A percentile compares a stretch with the other conserved stretches of the same genome.
Conservation (phyloP, 37 sponge, comb jelly and placozoan genomes). For the Spongia lamella region DNA sequence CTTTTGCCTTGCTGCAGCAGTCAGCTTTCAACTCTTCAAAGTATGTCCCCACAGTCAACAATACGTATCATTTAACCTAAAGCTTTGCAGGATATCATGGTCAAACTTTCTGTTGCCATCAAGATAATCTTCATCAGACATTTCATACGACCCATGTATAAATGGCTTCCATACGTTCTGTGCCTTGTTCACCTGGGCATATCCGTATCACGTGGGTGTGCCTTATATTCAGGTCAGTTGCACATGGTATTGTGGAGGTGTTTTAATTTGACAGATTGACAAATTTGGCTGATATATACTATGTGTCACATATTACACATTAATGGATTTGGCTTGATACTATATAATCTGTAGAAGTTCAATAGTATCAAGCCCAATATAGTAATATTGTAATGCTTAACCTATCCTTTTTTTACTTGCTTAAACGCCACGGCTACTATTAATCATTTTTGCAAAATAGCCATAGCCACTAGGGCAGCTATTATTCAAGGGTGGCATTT, state of each 20-base stretch:
- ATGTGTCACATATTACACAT: too few relatives aligned
- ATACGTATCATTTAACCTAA: background rate
- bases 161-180: slow-evolving; percentile 13
- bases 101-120: background rate
- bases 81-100: slow-evolving; percentile 9
- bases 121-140: slow-evolving; percentile 1
- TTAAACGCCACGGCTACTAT: too few relatives aligned
- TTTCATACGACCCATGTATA: background rate
- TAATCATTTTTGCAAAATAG: too few relatives aligned
- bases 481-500: too few relatives aligned
- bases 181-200: slow-evolving; percentile 19
- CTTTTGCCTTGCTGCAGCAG: slow-evolving; percentile 68
- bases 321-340: too few relatives aligned
- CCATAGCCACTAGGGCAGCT: too few relatives aligned
- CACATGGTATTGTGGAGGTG: background rate
- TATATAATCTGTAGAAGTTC: too few relatives aligned
- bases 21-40: slow-evolving; percentile 44
- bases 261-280: background rate
- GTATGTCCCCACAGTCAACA: slow-evolving; percentile 17
- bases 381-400: too few relatives aligned
- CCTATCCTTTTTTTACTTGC: too few relatives aligned
- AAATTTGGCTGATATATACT: too few relatives aligned
- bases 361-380: too few relatives aligned
- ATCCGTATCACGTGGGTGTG: slow-evolving; percentile 51
- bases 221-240: slow-evolving; percentile 44